A percentile compares a stretch with the other conserved stretches of the same genome.
phyloP scores from a whole-genome alignment of 2,113 vertebrate genomes.

The Pontoporia blainvillei region DNA sequence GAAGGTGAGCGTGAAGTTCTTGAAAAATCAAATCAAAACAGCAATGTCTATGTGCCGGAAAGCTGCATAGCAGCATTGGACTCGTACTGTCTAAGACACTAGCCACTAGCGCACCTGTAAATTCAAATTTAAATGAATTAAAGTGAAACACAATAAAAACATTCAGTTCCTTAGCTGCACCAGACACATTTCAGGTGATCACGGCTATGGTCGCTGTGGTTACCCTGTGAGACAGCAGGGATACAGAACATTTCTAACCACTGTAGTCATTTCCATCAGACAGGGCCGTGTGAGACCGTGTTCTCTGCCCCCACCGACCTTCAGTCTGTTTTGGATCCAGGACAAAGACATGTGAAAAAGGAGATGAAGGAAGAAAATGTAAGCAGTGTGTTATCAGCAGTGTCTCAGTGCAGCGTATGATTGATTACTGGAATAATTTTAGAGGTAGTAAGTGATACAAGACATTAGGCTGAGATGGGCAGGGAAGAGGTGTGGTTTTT shows the following conservation, averaged over 20 bases:
- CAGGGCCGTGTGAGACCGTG: not conserved
- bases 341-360: not conserved
- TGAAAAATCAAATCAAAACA: not conserved
- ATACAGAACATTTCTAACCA: not conserved
- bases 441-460: not conserved
- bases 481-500: not conserved
- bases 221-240: no score
- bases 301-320: not conserved
- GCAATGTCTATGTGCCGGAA: not conserved
- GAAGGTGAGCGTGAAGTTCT: not conserved
- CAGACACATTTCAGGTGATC: not conserved
- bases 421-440: not conserved
- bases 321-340: not conserved
- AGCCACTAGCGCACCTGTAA: not conserved
- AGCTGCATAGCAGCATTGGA: not conserved
- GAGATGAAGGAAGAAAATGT: conserved; percentile 14
- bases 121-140: not conserved
- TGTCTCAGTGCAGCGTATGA: not conserved
- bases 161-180: not conserved
- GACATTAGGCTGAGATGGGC: not conserved
- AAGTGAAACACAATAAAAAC: not conserved
- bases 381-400: conserved; percentile 31
- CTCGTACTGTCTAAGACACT: not conserved
- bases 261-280: not conserved
- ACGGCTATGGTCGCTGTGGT: not conserved